phyloP scores from a whole-genome alignment of 2,113 vertebrate genomes.

The Cricetomys ansorgei region DNA sequence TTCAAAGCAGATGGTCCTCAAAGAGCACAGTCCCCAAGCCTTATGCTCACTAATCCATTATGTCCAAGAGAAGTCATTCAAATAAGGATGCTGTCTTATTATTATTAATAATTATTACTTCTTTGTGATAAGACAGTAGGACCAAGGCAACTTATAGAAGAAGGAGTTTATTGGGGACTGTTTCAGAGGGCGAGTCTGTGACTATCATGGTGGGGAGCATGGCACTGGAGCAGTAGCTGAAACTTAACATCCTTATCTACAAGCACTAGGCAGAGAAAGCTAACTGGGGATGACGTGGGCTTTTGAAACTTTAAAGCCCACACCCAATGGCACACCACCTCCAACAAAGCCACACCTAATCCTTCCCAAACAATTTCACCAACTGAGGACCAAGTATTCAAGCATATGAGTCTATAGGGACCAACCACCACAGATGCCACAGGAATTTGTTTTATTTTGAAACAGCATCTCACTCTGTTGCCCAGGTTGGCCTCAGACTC shows the following conservation, averaged over 20 bases:
- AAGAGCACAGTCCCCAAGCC: neutral
- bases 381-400: neutral
- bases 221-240: neutral
- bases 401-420: neutral
- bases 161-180: neutral
- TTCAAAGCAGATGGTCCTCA: neutral
- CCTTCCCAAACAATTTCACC: neutral
- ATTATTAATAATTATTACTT: neutral
- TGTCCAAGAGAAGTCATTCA: neutral
- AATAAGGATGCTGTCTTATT: neutral
- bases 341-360: neutral
- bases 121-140: neutral
- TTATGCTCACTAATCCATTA: neutral
- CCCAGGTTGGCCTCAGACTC: neutral
- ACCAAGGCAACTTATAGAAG: neutral
- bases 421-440: neutral
- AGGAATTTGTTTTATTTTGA: neutral
- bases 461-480: neutral
- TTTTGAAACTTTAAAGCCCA: neutral
- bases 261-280: neutral
- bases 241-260: neutral
- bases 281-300: neutral
- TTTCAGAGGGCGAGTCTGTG: neutral
- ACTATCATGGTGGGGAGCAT: neutral
- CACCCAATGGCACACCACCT: neutral